Evolutionary conservation across 2,888 invertebrate genomes (phyloP).

Genomic region (Ochropacha duplaris): DNA sequence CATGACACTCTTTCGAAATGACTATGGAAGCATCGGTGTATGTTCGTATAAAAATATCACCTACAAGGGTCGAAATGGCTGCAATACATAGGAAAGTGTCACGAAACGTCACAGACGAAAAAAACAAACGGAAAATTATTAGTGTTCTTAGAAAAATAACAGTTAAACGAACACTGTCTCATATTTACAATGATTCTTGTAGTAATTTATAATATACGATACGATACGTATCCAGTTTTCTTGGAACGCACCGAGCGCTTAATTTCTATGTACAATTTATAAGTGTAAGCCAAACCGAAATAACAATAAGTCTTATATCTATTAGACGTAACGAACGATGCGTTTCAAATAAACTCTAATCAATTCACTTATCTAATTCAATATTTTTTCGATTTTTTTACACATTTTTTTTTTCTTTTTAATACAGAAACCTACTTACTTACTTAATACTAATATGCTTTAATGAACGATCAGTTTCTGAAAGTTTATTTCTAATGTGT

Average conservation of each 20-base stretch:
- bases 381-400: slow-evolving; percentile 52
- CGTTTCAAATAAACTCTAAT: slow-evolving; percentile 40
- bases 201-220: slow-evolving; percentile 61
- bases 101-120: slow-evolving; percentile 43
- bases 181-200: slow-evolving; percentile 70
- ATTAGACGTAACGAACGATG: slow-evolving; percentile 24
- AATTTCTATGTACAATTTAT: slow-evolving; percentile 60
- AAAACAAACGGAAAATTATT: slow-evolving; percentile 37
- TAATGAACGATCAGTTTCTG: slow-evolving; percentile 59
- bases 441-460: slow-evolving; percentile 17
- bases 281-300: slow-evolving; percentile 40
- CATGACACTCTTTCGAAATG: slow-evolving; percentile 26
- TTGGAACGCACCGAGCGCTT: slow-evolving; percentile 29
- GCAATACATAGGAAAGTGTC: slow-evolving; percentile 30
- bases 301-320: slow-evolving; percentile 40
- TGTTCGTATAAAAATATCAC: slow-evolving; percentile 46
- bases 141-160: slow-evolving; percentile 75
- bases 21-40: slow-evolving; percentile 30
- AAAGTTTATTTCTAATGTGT: slow-evolving; percentile 52
- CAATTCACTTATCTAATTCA: slow-evolving; percentile 33
- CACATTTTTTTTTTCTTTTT: slow-evolving; percentile 51
- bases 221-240: slow-evolving; percentile 46
- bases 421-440: slow-evolving; percentile 64
- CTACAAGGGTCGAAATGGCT: slow-evolving; percentile 13
- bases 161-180: slow-evolving; percentile 75